Evolutionary conservation across 92 coral and sea anemone species (phyloP), one percentile per base, ranked within the genome.

Genomic region (Parazoanthus darwini): DNA sequence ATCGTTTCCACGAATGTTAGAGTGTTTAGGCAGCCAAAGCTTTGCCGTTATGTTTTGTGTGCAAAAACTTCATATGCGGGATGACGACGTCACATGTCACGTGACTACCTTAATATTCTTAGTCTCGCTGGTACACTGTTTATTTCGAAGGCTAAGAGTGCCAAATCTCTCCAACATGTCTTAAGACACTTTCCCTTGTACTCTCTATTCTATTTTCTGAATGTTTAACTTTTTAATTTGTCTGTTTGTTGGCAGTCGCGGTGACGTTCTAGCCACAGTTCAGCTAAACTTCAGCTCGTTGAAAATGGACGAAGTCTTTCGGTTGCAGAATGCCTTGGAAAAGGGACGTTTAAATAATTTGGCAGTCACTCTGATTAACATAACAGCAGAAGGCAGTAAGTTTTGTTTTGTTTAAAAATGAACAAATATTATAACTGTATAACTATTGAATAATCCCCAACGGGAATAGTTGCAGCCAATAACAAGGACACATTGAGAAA

Each of bases 321-420:
- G 80, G 23, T n/a, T 76, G 14, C 80, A 76, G n/a, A 42, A 37
- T 76, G 80, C 80, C 43, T 20, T 76, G 29, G 80, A 39, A 8
- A 39, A 76, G 48, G 46, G 26, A 20, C 80, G 54, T 76, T 22
- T 76, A 44, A 39, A 76, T 44, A 39, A 39, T 44, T 50, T 76
- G 23, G 80, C 33, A 76, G 80, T 7, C 51, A 76, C 51, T 37
- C 48, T 76, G 80, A 43, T 76, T 39, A 76, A 76, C 80, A 76
- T 76, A 76, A 76, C 80, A 76, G 80, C 80, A 76, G 51, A 76
- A 38, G 80, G 80, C 80, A 76, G 80, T 76, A 39, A 76, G 80
- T 76, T 37, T 37, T 3, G 29, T 1, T 0, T 36, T 71, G 11
- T 35, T 74, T 37, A 35, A 35, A 16, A 74, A 51, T 0, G 9